Evolutionary conservation across 2,888 invertebrate genomes (phyloP).

Genomic region (Polia nebulosa): DNA sequence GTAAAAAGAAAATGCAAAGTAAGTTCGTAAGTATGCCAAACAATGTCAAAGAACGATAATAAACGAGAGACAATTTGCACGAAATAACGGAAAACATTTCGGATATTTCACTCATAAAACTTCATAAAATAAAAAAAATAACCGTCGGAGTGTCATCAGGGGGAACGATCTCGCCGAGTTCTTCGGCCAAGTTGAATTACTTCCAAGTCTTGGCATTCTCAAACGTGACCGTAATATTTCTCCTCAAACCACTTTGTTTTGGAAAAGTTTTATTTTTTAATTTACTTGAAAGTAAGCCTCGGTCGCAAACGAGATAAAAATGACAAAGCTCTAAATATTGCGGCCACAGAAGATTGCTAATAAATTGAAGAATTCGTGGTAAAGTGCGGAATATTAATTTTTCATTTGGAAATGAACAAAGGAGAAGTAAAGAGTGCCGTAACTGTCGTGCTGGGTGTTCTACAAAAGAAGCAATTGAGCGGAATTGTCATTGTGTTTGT

Average conservation of each 20-base stretch:
- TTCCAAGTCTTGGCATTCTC: constrained; percentile 75
- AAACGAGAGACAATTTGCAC: constrained; percentile 56
- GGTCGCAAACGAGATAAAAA: constrained; percentile 57
- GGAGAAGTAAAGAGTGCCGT: not conserved
- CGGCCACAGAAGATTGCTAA: constrained; percentile 33
- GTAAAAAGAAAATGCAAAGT: constrained; percentile 29
- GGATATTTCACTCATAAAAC: constrained; percentile 67
- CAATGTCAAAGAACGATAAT: constrained; percentile 55
- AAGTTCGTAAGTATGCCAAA: constrained; percentile 25
- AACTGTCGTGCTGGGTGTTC: constrained; percentile 18
- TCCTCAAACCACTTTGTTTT: constrained; percentile 74
- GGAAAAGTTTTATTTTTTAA: constrained; percentile 76
- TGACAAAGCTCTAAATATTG: constrained; percentile 55
- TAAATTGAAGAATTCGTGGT: constrained; percentile 31
- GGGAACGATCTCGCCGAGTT: constrained; percentile 78
- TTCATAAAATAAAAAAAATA: constrained; percentile 69
- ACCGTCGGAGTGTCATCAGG: constrained; percentile 70
- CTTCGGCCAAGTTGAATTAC: constrained; percentile 82
- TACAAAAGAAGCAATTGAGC: constrained; percentile 56
- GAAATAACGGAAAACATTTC: constrained; percentile 61
- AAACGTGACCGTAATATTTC: constrained; percentile 80
- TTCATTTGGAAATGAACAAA: constrained; percentile 14
- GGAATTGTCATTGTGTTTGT: constrained; percentile 51
- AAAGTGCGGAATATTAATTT: constrained; percentile 23
- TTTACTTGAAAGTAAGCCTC: constrained; percentile 70